Evolutionary conservation across 2,888 invertebrate species (phyloP), one percentile per base, ranked within the genome.

Genomic region (Drepanosiphum platanoidis): DNA sequence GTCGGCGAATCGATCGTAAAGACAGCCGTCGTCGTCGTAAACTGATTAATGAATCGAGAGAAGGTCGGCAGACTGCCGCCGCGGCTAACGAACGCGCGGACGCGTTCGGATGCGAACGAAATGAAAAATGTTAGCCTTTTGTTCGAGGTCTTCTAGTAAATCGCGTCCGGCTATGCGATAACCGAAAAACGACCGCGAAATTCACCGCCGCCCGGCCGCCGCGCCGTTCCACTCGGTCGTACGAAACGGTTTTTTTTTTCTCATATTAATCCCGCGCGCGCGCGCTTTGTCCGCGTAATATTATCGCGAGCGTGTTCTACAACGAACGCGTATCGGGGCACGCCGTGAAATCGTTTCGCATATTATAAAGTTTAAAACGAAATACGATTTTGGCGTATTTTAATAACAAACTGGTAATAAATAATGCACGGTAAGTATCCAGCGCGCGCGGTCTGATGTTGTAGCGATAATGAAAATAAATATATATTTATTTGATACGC

Each of bases 81-180:
- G 58, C 36, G 22, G 52, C 13, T 34, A 18, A 46, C 74, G 22
- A 46, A 46, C 30, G 27, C 27, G n/a, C 27, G 36, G 30, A 32
- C n/a, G n/a, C 32, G 32, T 32, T 74, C 18, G 32, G 42, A 42
- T 15, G 42, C 30, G 30, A 58, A 75, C n/a, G 34, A 75, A 75
- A 75, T 36, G 34, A 58, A 72, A 46, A 72, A 72, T 46, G 72
- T 42, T 32, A 30, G 46, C 46, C 30, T 46, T 72, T 46, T 46
- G 72, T 42, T 72, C 9, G 18, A 71, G 70, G 42, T 46, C 58
- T 58, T 13, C 34, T 34, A 75, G 75, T 75, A 52, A 52, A 58
- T n/a, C 52, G 34, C 34, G n/a, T n/a, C n/a, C n/a, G n/a, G n/a
- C n/a, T n/a, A n/a, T n/a, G n/a, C n/a, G n/a, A n/a, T n/a, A n/a